Base-by-base conservation (phyloP, 1,140 invertebrate genomes). In the Spodoptera litura region DNA sequence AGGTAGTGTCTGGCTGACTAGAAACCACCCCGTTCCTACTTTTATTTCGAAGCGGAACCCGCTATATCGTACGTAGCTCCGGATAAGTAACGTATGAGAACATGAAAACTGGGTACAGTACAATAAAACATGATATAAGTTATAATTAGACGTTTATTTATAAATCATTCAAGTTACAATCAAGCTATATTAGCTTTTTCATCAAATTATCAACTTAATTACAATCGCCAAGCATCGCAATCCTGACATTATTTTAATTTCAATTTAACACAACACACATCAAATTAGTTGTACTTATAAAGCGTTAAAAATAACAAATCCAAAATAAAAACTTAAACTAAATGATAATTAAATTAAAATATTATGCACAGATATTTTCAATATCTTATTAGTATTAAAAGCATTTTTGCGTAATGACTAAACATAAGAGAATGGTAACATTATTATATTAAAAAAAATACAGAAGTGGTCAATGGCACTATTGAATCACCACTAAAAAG, bases 361-460 rank as follows among this genome's bases (percentile, higher is more conserved):
- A 52, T 52, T 71, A 64, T 70, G 76, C 66, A 78, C 76, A 71
- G 76, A 78, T 78, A 71, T 78, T 78, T 78, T 70, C 31, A 79
- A 72, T 79, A 79, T 66, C 61, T 77, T 68, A 76, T 76, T 79
- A 79, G 78, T 79, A 79, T 72, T 55, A 61, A 71, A 81, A 81
- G 80, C 61, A 74, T 74, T 81, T 77, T 81, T 77, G 53, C 51
- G 55, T 74, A 55, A 77, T 77, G 74, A 77, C 74, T 77, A 66
- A 61, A 59, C 38, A 72, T 55, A 66, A 73, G 6, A 66, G 59
- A 76, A 80, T 83, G 81, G 81, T 83, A 83, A 83, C 81, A 81
- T 78, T 80, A 77, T 62, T 78, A 25, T 10, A 55, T 64, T n/a
- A n/a, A n/a, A 76, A 27, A 38, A 35, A 9, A 9, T 44, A 44